These are phyloP conservation scores for Microtus montanus DNA, from an alignment of 2,113 vertebrate genomes.

Conservation along the genomic window DNA sequence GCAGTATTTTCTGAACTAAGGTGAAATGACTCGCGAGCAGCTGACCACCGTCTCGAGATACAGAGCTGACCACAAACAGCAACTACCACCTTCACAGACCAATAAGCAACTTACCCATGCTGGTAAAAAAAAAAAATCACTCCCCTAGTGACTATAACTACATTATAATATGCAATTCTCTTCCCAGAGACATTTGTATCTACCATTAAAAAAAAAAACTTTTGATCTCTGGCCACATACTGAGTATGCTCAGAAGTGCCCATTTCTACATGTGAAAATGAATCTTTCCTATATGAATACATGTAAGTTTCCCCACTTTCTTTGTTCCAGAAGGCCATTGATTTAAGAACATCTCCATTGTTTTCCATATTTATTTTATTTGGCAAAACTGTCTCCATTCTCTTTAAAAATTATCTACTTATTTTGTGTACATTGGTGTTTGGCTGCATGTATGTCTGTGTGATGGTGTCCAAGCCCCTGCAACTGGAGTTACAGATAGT, in stretches of 20 bases:
- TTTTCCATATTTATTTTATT: not conserved
- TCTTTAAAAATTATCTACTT: not conserved
- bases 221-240: not conserved
- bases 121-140: not conserved
- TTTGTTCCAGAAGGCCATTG: not conserved
- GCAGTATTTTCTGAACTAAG: not conserved
- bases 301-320: not conserved
- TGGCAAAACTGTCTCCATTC: not conserved
- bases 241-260: not conserved
- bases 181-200: not conserved
- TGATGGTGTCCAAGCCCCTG: not conserved
- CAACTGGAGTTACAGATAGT: not conserved
- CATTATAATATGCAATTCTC: not conserved
- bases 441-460: not conserved
- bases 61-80: not conserved
- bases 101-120: not conserved
- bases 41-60: not conserved
- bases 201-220: not conserved
- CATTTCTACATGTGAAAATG: not conserved
- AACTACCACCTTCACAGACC: not conserved
- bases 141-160: too few relatives aligned
- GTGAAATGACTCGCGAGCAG: not conserved
- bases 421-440: not conserved
- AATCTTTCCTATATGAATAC: not conserved
- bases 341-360: not conserved